These are phyloP conservation scores for Miniopterus natalensis DNA, from an alignment of 2,113 vertebrate genomes.

Conservation along the genomic window DNA sequence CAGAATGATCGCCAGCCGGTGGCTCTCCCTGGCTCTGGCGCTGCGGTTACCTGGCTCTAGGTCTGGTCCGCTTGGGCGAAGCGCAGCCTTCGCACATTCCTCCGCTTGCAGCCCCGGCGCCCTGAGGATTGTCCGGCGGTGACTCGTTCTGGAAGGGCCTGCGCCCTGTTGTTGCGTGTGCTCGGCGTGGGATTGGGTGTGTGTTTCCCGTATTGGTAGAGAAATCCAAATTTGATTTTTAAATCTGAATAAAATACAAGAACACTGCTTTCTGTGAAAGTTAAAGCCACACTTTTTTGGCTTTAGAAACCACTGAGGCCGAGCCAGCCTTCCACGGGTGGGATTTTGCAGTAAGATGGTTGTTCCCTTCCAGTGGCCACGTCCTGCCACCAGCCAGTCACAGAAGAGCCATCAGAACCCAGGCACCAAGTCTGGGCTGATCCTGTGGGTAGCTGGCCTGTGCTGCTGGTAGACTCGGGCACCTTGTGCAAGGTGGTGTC, in stretches of 20 bases:
- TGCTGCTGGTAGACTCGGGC: neutral
- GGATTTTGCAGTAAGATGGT: neutral
- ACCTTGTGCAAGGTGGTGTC: neutral
- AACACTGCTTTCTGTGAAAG: neutral
- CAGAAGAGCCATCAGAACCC: neutral
- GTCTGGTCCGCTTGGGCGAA: neutral
- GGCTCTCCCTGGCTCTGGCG: too few relatives aligned
- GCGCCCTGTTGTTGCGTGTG: neutral
- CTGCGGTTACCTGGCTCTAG: fast-evolving
- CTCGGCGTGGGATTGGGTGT: neutral
- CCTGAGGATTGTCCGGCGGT: neutral
- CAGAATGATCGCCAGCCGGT: fast-evolving
- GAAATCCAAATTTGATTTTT: neutral
- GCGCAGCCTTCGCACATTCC: fast-evolving
- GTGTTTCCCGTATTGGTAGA: neutral
- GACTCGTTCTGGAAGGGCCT: neutral
- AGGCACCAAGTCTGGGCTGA: fast-evolving
- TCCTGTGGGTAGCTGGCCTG: neutral
- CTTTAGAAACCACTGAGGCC: neutral
- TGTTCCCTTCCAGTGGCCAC: neutral
- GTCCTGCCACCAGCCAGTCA: neutral
- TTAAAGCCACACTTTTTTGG: neutral
- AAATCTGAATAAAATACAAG: neutral
- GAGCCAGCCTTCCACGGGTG: neutral
- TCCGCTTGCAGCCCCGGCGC: fast-evolving